phyloP scores from a whole-genome alignment of 2,113 vertebrate species.

The Centrocercus urophasianus region DNA sequence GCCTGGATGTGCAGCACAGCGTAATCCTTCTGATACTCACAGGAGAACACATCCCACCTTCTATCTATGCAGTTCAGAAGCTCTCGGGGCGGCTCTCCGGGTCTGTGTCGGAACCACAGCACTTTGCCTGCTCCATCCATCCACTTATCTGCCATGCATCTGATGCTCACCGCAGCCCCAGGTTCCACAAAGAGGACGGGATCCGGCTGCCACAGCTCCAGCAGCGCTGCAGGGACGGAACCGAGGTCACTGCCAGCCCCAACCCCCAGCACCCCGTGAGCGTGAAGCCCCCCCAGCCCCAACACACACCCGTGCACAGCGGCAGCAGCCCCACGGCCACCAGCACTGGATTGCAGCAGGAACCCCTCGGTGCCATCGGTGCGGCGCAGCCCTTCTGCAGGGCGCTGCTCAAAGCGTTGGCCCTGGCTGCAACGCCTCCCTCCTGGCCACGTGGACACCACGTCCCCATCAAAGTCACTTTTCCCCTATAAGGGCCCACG shows the following conservation, averaged over 20 bases:
- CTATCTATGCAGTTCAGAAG: fast-evolving
- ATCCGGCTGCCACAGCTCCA: background rate
- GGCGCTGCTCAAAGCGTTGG: background rate
- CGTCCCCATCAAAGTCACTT: no score
- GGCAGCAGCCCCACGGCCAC: background rate
- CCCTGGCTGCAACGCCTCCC: background rate
- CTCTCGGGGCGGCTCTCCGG: background rate
- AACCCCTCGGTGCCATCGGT: background rate
- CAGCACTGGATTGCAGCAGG: background rate
- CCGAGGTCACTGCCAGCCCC: no score
- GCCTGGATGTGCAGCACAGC: background rate
- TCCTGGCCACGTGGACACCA: background rate
- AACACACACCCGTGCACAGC: background rate
- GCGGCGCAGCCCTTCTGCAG: background rate
- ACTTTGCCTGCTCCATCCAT: fast-evolving
- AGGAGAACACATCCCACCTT: background rate
- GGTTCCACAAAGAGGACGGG: background rate
- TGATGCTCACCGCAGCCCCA: fast-evolving
- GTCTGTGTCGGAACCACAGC: background rate
- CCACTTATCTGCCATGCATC: fast-evolving
- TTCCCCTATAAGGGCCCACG: no score
- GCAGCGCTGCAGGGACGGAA: background rate
- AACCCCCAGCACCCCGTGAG: no score
- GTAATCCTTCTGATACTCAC: fast-evolving
- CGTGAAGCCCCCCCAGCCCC: no score